These are phyloP conservation scores for Paedocypris sp. DNA, from an alignment of 2,113 vertebrate genomes.

Conservation along the genomic window DNA sequence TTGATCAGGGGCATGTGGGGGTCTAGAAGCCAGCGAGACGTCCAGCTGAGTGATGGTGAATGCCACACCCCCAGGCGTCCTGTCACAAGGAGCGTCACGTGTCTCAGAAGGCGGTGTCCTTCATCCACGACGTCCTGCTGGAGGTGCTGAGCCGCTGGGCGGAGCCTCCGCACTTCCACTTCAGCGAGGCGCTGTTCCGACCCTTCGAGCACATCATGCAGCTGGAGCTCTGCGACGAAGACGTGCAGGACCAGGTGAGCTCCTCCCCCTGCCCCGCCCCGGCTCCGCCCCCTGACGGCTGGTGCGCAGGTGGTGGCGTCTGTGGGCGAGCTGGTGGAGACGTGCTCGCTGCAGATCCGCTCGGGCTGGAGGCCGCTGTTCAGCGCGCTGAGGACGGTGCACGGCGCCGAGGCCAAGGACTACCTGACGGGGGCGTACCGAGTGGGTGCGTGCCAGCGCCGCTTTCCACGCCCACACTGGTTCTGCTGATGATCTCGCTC, in stretches of 20 bases:
- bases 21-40: too few relatives aligned
- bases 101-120: constrained; percentile 93
- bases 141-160: constrained; percentile 87
- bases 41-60: too few relatives aligned
- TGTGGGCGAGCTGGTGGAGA: constrained; percentile 92
- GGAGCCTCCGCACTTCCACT: constrained; percentile 86
- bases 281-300: too few relatives aligned
- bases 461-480: too few relatives aligned
- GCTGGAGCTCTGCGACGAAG: constrained; percentile 92
- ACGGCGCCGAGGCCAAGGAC: constrained; percentile 79
- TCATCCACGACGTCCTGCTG: constrained; percentile 90
- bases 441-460: constrained; percentile 64
- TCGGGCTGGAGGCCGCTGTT: constrained; percentile 94
- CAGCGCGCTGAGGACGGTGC: constrained; percentile 88
- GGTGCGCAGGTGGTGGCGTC: constrained; percentile 80
- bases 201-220: constrained; percentile 97
- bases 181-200: constrained; percentile 88
- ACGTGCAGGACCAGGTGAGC: constrained; percentile 89
- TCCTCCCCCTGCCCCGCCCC: too few relatives aligned
- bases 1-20: too few relatives aligned
- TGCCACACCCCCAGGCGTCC: constrained; percentile 76
- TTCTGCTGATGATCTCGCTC: too few relatives aligned
- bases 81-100: constrained; percentile 92
- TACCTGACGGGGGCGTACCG: constrained; percentile 89
- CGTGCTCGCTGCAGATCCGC: constrained; percentile 88